A percentile compares a stretch with the other conserved stretches of the same genome.
phyloP scores from a whole-genome alignment of 2,888 invertebrate species.

The Chymomyza amoena region DNA sequence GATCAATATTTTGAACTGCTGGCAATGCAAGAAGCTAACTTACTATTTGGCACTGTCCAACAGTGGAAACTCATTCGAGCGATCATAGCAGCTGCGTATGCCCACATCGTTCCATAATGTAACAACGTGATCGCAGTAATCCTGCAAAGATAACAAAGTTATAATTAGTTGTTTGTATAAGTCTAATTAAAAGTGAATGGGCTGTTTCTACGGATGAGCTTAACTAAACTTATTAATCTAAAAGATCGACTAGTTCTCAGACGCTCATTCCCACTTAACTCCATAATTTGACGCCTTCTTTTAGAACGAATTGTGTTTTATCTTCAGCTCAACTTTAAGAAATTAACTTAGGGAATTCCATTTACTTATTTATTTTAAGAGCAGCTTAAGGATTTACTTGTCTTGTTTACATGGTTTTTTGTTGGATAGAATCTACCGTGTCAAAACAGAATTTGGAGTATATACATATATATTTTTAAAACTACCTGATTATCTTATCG shows the following conservation, averaged over 20 bases:
- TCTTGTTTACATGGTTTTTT: no score
- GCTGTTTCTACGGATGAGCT: neutral
- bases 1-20: neutral
- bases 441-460: neutral
- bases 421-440: no score
- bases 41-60: slow-evolving; percentile 91
- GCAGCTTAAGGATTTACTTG: no score
- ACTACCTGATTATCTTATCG: neutral
- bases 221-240: no score
- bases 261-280: no score
- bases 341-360: no score
- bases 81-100: slow-evolving; percentile 84
- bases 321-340: no score
- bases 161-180: neutral
- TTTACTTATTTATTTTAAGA: no score
- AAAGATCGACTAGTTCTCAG: no score
- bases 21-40: slow-evolving; percentile 77
- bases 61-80: slow-evolving; percentile 88
- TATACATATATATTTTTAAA: neutral
- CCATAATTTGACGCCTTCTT: no score
- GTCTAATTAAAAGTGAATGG: neutral
- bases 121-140: slow-evolving; percentile 85
- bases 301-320: no score
- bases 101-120: slow-evolving; percentile 86
- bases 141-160: slow-evolving; percentile 79